Percentiles rank a stretch among this genome's conserved stretches.
phyloP scores from a whole-genome alignment of 2,797 vertebrate genomes.

The Dermochelys coriacea region DNA sequence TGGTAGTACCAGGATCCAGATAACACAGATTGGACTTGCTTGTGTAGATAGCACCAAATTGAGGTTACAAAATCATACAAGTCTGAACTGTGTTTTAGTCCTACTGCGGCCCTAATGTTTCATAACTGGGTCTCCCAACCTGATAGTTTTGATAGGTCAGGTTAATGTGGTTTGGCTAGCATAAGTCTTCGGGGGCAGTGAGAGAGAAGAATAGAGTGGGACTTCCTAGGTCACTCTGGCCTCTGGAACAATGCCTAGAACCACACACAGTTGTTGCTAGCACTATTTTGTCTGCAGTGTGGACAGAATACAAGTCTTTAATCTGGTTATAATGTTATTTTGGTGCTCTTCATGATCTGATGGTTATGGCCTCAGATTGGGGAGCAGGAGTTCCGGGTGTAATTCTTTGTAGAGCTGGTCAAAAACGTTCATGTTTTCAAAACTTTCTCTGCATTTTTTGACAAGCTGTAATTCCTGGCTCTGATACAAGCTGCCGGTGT shows the following conservation, averaged over 20 bases:
- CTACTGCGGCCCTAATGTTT: neutral
- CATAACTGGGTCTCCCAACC: fast-evolving
- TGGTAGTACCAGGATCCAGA: neutral
- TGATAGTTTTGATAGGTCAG: neutral
- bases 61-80: neutral
- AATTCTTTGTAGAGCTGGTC: neutral
- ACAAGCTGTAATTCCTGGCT: neutral
- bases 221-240: neutral
- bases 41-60: neutral
- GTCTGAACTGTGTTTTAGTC: neutral
- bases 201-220: neutral
- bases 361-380: neutral
- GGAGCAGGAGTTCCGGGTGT: neutral
- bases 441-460: neutral
- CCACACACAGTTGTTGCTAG: neutral
- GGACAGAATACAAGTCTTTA: neutral
- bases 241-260: fast-evolving
- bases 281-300: neutral
- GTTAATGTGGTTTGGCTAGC: neutral
- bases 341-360: neutral
- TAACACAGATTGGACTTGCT: neutral
- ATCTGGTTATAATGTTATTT: neutral
- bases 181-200: neutral
- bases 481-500: neutral
- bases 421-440: neutral